Base-by-base conservation (phyloP, 2,113 vertebrate genomes). In the Forbesichthys papilliferus region DNA sequence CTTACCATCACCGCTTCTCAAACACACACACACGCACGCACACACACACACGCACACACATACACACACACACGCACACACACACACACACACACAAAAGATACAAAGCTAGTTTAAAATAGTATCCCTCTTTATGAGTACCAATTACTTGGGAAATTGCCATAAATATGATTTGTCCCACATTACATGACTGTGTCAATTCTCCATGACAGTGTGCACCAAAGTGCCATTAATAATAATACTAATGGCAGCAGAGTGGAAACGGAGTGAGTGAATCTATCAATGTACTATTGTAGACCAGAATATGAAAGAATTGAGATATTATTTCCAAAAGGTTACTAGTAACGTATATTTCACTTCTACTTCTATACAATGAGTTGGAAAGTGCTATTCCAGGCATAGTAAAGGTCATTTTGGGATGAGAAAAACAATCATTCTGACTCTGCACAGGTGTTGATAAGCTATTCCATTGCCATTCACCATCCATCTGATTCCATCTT, bases 101-200 rank as follows among this genome's bases (percentile, higher is more conserved):
- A 14, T 53, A 66, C 27, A 36, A 14, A 48, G 11, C 57, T 9
- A n/a, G 6, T 14, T 16, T 55, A 36, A 73, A 65, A 36, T 68
- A 10, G 61, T 49, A 71, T 61, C 61, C 8, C 42, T 67, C 36
- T 64, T 55, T 16, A 54, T 48, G 27, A 27, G 36, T 68, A 63
- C 36, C 63, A 83, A 27, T 70, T 67, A 72, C 10, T 42, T 4
- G 54, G 48, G 27, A 27, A 53, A 60, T 57, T 75, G 52, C 46
- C 61, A 57, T 72, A 48, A 71, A 64, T 16, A 33, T 8, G 58
- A 60, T 0, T 48, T 66, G 76, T 36, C 51, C 42, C 20, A 16
- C 8, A 13, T 58, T 27, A 48, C 9, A 20, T 48, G 69, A 64
- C 64, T 36, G 42, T 55, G 18, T 55, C 42, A 46, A 55, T 55